Conservation (phyloP, 2,113 vertebrate species). For the Lagenorhynchus albirostris region DNA sequence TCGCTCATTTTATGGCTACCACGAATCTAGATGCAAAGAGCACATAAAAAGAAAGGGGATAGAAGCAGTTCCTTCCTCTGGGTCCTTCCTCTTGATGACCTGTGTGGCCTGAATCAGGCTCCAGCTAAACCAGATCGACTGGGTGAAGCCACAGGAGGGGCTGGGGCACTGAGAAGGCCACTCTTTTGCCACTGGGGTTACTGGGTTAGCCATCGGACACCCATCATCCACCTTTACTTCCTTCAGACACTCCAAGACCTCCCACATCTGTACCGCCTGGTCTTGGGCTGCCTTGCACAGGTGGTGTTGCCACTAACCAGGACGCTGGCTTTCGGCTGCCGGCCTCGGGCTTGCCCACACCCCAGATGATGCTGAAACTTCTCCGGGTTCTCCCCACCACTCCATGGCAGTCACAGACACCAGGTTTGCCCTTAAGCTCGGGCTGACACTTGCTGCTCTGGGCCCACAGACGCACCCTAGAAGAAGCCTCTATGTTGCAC, state of each 20-base stretch:
- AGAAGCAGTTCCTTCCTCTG: background rate
- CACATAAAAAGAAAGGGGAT: background rate
- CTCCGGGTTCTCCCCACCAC: background rate
- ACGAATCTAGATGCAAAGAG: background rate
- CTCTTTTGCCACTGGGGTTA: background rate
- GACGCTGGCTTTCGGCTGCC: background rate
- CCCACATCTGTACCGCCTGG: background rate
- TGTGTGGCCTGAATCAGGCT: background rate
- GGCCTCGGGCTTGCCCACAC: accelerated
- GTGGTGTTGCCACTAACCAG: background rate
- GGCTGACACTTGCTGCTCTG: background rate
- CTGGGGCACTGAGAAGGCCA: background rate
- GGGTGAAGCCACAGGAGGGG: background rate
- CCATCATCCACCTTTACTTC: background rate
- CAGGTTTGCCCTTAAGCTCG: background rate
- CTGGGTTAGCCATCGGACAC: background rate
- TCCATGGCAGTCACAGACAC: background rate
- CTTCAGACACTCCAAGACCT: background rate
- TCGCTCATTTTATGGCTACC: background rate
- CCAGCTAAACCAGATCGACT: background rate
- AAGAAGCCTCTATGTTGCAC: background rate
- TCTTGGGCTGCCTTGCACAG: background rate
- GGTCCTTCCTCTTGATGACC: background rate
- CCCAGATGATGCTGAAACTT: background rate
- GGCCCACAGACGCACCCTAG: background rate